phyloP scores from a whole-genome alignment of 2,113 vertebrate genomes.

The Mormoops blainvillei region DNA sequence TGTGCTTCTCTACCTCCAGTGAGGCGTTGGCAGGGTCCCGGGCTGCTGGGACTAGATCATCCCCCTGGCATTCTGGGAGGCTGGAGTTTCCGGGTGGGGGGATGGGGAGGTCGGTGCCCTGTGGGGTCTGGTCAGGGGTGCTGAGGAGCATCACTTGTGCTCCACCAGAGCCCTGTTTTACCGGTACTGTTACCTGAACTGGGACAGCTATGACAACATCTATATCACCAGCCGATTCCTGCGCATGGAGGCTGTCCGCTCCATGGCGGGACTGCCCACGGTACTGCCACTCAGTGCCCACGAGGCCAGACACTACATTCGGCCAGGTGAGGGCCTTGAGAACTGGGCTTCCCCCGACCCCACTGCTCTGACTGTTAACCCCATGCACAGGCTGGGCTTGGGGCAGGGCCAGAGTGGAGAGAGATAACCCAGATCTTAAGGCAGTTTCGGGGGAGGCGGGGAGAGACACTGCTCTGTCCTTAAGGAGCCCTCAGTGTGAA shows the following conservation, averaged over 20 bases:
- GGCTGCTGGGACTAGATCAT: not conserved
- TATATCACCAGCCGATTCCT: conserved; percentile 87
- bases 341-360: not conserved
- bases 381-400: not conserved
- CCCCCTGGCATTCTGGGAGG: not conserved
- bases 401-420: not conserved
- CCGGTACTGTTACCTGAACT: conserved; percentile 80
- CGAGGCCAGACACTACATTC: conserved; percentile 84
- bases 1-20: conserved; percentile 82
- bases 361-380: not conserved
- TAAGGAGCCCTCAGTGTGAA: not conserved
- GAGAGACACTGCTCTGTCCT: not conserved
- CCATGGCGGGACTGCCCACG: conserved; percentile 71
- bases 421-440: not conserved
- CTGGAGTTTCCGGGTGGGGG: not conserved
- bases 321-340: conserved; percentile 79
- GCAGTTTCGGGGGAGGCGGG: not conserved
- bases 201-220: conserved; percentile 86
- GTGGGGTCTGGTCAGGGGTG: not conserved
- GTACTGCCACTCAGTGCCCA: conserved; percentile 83
- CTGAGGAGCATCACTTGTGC: not conserved
- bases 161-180: conserved; percentile 83
- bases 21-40: conserved; percentile 42
- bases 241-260: conserved; percentile 77
- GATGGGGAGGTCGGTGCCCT: no score